Conservation (phyloP, 2,888 invertebrate species). For the Neoascia interrupta region DNA sequence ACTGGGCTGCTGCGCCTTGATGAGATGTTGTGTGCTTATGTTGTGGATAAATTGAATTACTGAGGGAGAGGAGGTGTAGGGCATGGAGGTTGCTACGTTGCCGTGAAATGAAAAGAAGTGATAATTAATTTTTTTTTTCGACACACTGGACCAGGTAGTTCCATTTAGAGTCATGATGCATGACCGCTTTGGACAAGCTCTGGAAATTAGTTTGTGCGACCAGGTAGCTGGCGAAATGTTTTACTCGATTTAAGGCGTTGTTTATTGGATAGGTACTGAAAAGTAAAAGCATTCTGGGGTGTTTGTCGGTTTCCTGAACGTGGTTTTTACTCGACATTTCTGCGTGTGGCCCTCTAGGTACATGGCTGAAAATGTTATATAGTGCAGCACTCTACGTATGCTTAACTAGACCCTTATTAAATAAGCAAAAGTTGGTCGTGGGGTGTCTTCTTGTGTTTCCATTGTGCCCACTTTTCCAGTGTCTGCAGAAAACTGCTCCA, state of each 20-base stretch:
- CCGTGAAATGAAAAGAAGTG: conserved; percentile 29
- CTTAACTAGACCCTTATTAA: conserved; percentile 22
- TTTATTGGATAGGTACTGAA: neutral
- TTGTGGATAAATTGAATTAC: conserved; percentile 39
- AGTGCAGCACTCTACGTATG: no score
- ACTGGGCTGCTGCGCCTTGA: neutral
- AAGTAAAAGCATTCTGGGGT: conserved; percentile 11
- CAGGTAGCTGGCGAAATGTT: conserved; percentile 6
- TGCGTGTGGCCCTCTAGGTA: no score
- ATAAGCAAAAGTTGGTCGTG: conserved; percentile 31
- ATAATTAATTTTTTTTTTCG: conserved; percentile 44
- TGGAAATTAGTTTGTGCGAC: conserved; percentile 12
- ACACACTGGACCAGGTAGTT: conserved; percentile 24
- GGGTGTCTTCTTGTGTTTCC: conserved; percentile 45
- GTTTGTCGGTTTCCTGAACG: neutral
- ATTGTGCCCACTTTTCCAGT: conserved; percentile 5
- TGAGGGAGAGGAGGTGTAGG: neutral
- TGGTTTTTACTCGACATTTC: no score
- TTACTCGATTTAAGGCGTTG: neutral
- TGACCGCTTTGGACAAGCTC: neutral
- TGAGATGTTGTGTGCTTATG: conserved; percentile 22
- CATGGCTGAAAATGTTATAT: no score
- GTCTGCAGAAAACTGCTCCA: conserved; percentile 39
- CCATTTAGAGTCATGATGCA: conserved; percentile 7
- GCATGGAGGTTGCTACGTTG: neutral